Conservation (phyloP, 2,888 invertebrate species). For the Drosophila parthenogenetica region DNA sequence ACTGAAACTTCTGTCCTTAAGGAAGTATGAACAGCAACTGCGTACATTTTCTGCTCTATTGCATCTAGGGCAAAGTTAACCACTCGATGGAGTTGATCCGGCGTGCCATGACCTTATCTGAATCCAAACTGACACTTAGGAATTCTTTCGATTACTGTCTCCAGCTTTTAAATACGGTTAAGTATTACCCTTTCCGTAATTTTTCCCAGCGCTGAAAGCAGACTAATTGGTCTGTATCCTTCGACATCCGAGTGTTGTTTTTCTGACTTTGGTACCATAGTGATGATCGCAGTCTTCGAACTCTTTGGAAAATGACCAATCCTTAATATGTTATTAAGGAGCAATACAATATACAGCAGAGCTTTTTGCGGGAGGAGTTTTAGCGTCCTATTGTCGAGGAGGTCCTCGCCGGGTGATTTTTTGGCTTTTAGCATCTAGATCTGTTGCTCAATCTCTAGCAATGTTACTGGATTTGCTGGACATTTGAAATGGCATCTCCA, state of each 20-base stretch:
- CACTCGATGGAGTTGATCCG: neutral
- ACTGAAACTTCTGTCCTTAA: constrained; percentile 1
- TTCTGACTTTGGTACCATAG: constrained; percentile 22
- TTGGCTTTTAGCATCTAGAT: constrained; percentile 11
- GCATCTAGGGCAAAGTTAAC: neutral
- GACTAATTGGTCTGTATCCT: constrained; percentile 8
- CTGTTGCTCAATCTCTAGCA: constrained; percentile 6
- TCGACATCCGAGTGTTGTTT: constrained; percentile 8
- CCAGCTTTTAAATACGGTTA: neutral
- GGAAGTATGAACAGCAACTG: neutral
- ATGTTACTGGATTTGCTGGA: constrained; percentile 15
- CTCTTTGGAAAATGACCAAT: constrained; percentile 19
- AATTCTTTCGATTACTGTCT: neutral
- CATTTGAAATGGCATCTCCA: constrained; percentile 22
- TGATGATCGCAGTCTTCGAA: constrained; percentile 10
- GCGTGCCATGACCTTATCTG: neutral
- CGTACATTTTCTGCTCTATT: neutral
- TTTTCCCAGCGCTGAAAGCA: constrained; percentile 5
- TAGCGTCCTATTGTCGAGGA: constrained; percentile 19
- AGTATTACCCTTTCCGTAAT: neutral
- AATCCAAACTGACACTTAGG: neutral
- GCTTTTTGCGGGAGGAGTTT: constrained; percentile 20
- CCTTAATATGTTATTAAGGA: constrained; percentile 18
- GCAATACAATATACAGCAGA: constrained; percentile 17
- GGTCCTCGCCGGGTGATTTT: constrained; percentile 16